Conservation (phyloP, 2,113 vertebrate species). For the Hemibates koningsi region DNA sequence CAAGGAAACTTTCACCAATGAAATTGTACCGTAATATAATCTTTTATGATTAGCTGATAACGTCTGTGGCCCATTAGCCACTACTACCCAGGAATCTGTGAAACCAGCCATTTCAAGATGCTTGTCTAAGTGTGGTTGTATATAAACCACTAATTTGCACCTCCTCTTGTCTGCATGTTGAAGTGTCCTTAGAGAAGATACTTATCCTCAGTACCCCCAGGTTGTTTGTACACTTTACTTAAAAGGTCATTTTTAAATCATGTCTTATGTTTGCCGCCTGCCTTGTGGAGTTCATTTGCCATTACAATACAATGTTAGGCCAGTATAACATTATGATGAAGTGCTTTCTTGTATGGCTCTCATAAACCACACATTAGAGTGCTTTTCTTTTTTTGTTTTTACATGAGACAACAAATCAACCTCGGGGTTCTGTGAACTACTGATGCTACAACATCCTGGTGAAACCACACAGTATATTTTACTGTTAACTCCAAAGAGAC, state of each 20-base stretch:
- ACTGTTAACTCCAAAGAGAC: not conserved
- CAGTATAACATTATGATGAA: not conserved
- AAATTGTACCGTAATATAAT: fast-evolving
- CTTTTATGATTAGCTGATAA: not conserved
- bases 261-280: fast-evolving
- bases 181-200: not conserved
- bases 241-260: not conserved
- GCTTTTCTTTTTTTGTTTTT: fast-evolving
- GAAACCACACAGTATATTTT: not conserved
- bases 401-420: not conserved
- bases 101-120: not conserved
- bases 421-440: not conserved
- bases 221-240: not conserved
- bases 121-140: not conserved
- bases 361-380: not conserved
- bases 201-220: fast-evolving
- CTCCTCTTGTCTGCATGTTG: not conserved
- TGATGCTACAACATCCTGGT: not conserved
- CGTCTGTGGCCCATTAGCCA: not conserved
- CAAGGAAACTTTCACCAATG: not conserved
- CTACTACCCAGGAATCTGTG: not conserved
- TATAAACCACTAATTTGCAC: fast-evolving
- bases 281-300: fast-evolving
- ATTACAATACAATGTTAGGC: fast-evolving
- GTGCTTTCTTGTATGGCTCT: not conserved